phyloP scores from a whole-genome alignment of 2,888 invertebrate species.

The Lingula anatina region DNA sequence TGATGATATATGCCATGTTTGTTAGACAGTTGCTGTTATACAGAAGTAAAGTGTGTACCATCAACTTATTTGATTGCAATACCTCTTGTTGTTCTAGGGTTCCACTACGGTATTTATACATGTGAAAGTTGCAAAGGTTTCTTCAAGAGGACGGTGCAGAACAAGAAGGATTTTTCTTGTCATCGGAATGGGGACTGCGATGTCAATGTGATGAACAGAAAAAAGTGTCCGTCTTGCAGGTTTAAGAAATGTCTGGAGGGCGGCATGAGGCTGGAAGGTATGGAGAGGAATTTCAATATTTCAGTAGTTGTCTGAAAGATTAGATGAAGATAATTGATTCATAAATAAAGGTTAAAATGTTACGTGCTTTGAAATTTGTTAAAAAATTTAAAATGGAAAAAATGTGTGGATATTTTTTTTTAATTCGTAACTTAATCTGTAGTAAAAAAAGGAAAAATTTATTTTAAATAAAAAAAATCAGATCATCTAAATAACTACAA shows the following conservation, averaged over 20 bases:
- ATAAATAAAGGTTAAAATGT: neutral
- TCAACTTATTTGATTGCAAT: too few species aligned
- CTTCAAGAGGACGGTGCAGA: conserved; percentile 97
- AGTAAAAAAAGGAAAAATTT: too few species aligned
- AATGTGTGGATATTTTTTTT: too few species aligned
- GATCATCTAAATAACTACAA: too few species aligned
- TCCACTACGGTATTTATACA: conserved; percentile 96
- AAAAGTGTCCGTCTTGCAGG: conserved; percentile 94
- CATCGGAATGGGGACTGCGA: conserved; percentile 64
- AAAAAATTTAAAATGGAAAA: too few species aligned
- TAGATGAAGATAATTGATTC: neutral
- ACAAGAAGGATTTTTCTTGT: conserved; percentile 94
- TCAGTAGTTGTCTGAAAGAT: neutral
- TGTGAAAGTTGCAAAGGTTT: conserved; percentile 98
- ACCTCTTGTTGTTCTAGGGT: conserved; percentile 61
- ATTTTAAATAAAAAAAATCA: too few species aligned
- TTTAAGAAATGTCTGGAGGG: conserved; percentile 92
- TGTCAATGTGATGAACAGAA: conserved; percentile 85
- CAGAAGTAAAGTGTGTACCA: too few species aligned
- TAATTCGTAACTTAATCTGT: too few species aligned
- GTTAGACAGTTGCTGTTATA: too few species aligned
- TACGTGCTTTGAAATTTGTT: neutral
- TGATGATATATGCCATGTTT: too few species aligned
- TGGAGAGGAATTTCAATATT: conserved; percentile 8
- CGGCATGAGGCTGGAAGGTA: conserved; percentile 94